These are phyloP conservation scores for Dunckerocampus dactyliophorus DNA, from an alignment of 2,113 vertebrate genomes.

Conservation along the genomic window DNA sequence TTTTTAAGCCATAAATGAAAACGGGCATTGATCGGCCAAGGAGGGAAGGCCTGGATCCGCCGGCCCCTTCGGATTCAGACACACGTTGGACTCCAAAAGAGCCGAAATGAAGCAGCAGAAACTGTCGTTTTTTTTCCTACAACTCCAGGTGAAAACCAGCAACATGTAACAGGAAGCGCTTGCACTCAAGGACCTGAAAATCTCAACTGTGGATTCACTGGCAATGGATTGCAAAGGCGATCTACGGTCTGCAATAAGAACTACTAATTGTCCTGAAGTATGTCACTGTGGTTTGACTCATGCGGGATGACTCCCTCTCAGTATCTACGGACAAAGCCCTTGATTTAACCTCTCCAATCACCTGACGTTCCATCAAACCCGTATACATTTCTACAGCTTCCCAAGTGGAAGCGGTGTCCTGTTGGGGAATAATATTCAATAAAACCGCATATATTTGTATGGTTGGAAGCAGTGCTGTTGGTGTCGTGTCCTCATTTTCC, in stretches of 20 bases:
- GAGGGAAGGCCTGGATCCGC: conserved; percentile 40
- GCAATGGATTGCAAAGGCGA: conserved; percentile 34
- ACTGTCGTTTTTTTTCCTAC: conserved; percentile 17
- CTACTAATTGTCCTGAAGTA: conserved; percentile 46
- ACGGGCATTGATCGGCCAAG: conserved; percentile 34
- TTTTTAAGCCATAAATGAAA: conserved; percentile 58
- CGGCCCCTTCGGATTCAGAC: conserved; percentile 44
- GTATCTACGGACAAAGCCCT: conserved; percentile 54
- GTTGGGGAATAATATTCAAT: conserved; percentile 73
- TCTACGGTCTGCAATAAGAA: conserved; percentile 47
- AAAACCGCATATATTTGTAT: conserved; percentile 80
- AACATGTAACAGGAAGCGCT: conserved; percentile 58
- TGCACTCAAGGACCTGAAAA: conserved; percentile 48
- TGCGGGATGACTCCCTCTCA: conserved; percentile 47
- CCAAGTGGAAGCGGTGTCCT: conserved; percentile 60
- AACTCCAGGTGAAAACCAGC: conserved; percentile 45
- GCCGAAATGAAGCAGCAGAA: conserved; percentile 30
- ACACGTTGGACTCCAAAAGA: conserved; percentile 50
- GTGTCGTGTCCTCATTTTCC: conserved; percentile 16
- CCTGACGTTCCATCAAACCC: conserved; percentile 55
- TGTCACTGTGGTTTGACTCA: conserved; percentile 56
- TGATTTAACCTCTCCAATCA: conserved; percentile 47
- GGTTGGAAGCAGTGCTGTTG: conserved; percentile 60
- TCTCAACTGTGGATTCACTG: conserved; percentile 33
- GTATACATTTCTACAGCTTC: conserved; percentile 69